Base-by-base conservation (phyloP, 2,888 invertebrate species). In the Criorhina ranunculi region DNA sequence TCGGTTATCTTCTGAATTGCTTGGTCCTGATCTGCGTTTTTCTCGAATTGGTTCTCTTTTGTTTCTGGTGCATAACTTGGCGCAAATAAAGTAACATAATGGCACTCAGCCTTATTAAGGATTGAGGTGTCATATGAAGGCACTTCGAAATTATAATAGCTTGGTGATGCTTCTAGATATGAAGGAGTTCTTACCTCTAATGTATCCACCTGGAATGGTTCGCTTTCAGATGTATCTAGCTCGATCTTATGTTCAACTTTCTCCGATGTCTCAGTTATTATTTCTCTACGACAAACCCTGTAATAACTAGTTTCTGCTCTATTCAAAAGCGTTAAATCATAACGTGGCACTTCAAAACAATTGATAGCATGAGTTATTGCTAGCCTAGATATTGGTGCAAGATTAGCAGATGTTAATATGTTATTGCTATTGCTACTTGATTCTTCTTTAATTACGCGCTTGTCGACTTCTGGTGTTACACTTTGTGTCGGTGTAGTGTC, bases 11-110 rank as follows among this genome's bases (percentile, higher is more conserved):
- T 69, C 1, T 82, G 15, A 35, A 5, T 5, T 12, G 11, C 33
- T 5, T 6, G 1, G 5, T 8, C 87, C 88, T 46, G 90, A 90
- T 4, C 91, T 90, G 49, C 89, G 57, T 91, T 33, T 19, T 42
- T 15, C 5, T 31, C 9, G 24, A 19, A 0, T 35, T 35, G 9
- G 0, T 35, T 19, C 5, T 31, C 29, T 2, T 33, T 33, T 31
- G 33, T 19, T 29, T 40, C 31, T n/a, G 29, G 33, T 42, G 7
- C 11, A 57, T 12, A 11, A 0, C 35, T 49, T 49, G 49, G 31
- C 15, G 24, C 60, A 29, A 69, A 17, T 60, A 79, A 66, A 11
- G 40, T 44, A 0, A 44, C 49, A 42, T 49, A 60, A n/a, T 40
- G 12, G 9, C 53, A 12, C 51, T 87, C 87, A 35, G 67, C 57